Base-by-base conservation (phyloP, 2,113 vertebrate genomes). In the Vicugna pacos region DNA sequence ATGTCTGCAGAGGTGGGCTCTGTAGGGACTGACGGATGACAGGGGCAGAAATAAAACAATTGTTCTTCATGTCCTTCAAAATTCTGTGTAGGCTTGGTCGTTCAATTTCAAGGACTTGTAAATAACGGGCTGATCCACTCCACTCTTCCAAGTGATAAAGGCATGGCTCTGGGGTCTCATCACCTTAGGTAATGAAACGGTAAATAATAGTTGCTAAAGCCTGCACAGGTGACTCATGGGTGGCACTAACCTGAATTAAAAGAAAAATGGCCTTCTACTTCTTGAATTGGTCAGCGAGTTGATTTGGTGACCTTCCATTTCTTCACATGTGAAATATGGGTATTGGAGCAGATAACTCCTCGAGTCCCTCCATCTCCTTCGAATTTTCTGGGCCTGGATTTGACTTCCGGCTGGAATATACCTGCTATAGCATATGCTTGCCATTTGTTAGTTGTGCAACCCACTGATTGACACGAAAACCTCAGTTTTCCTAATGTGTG, bases 151-250 rank as follows among this genome's bases (percentile, higher is more conserved):
- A 42, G 26, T 1, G 0, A 28, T 20, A 58, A 76, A 8, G 22
- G 4, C 7, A 12, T 50, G 26, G 3, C 64, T 38, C 48, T 14
- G 6, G 1, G 17, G 3, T 50, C 11, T 1, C 5, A 24, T 26
- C 24, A 32, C 50, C 14, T 75, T n/a, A 38, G 70, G 28, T 6
- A 65, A 30, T 76, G n/a, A n/a, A 83, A n/a, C 89, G 24, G 38
- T 54, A 65, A 65, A 50, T 81, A 48, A 42, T 5, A 0, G 24
- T 90, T 79, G 22, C 16, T 54, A 80, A 48, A 84, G 19, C 16
- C 48, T 14, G 32, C 58, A 85, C 38, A 91, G 48, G 28, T 30
- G 22, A 62, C 8, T 48, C 9, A 0, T 15, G 15, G 65, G 83
- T 62, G 58, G 5, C 10, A 64, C 24, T 76, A 32, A 88, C 11